phyloP scores from a whole-genome alignment of 2,113 vertebrate species.

The Poeciliopsis prolifica region DNA sequence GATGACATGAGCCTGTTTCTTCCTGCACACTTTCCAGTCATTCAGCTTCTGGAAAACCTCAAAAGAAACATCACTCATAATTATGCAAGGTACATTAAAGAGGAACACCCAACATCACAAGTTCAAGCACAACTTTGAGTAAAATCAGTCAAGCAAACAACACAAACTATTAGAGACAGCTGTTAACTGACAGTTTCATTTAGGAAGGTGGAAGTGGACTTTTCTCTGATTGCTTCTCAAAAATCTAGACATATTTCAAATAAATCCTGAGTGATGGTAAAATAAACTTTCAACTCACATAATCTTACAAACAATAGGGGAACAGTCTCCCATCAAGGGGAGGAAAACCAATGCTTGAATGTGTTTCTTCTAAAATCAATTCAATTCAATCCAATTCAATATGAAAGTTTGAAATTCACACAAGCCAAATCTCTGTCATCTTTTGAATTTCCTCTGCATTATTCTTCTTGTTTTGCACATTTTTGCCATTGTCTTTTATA shows the following conservation, averaged over 20 bases:
- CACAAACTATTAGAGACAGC: slow-evolving; percentile 32
- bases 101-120: slow-evolving; percentile 47
- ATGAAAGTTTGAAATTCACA: background rate
- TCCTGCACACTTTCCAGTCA: slow-evolving; percentile 57
- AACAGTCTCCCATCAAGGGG: slow-evolving; percentile 46
- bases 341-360: slow-evolving; percentile 37
- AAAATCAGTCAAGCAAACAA: slow-evolving; percentile 13
- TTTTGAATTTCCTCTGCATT: background rate
- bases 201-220: slow-evolving; percentile 11
- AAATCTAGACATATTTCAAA: slow-evolving; percentile 35
- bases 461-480: background rate
- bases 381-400: background rate
- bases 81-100: slow-evolving; percentile 30
- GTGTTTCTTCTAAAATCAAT: slow-evolving; percentile 44
- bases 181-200: slow-evolving; percentile 45
- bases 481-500: background rate
- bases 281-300: slow-evolving; percentile 51
- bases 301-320: slow-evolving; percentile 40
- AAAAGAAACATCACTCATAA: slow-evolving; percentile 53
- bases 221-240: background rate
- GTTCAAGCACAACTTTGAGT: slow-evolving; percentile 37
- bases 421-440: background rate
- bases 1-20: slow-evolving; percentile 55
- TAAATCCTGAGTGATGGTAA: slow-evolving; percentile 42
- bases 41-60: slow-evolving; percentile 68